phyloP scores from a whole-genome alignment of 2,888 invertebrate species.

The Helobdella robusta region DNA sequence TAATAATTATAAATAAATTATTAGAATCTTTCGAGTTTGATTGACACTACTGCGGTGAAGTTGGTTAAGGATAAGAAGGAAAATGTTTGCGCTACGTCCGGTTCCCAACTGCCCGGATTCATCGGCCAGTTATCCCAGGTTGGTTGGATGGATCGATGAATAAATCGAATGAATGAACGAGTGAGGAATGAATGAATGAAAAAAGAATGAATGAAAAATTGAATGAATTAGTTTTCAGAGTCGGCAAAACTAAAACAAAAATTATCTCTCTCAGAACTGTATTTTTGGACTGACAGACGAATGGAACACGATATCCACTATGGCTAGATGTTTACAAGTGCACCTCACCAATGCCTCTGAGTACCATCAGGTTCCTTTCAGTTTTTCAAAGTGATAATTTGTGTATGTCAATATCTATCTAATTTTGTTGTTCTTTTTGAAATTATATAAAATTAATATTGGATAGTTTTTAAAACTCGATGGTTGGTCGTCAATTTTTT shows the following conservation, averaged over 20 bases:
- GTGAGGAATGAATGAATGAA: too few relatives aligned
- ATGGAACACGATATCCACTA: slow-evolving; percentile 34
- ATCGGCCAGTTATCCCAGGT: slow-evolving; percentile 22
- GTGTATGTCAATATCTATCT: background rate
- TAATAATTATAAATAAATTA: background rate
- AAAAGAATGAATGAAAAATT: too few relatives aligned
- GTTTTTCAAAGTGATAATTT: background rate
- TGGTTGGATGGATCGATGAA: background rate
- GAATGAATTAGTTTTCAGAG: too few relatives aligned
- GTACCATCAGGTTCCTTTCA: slow-evolving; percentile 34
- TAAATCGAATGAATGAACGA: background rate
- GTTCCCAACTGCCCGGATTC: slow-evolving; percentile 18
- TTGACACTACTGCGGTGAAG: background rate
- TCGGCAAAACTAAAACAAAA: too few relatives aligned
- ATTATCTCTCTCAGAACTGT: slow-evolving; percentile 32
- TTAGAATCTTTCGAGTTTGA: background rate
- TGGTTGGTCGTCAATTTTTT: too few relatives aligned
- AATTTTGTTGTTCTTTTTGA: background rate
- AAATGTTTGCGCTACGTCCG: background rate
- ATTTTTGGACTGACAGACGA: slow-evolving; percentile 34
- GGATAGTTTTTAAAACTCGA: too few relatives aligned
- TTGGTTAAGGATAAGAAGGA: background rate
- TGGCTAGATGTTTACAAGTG: slow-evolving; percentile 32
- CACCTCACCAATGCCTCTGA: slow-evolving; percentile 34
- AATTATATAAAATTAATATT: background rate